phyloP scores from a whole-genome alignment of 2,113 vertebrate species.

The Aptenodytes patagonicus region DNA sequence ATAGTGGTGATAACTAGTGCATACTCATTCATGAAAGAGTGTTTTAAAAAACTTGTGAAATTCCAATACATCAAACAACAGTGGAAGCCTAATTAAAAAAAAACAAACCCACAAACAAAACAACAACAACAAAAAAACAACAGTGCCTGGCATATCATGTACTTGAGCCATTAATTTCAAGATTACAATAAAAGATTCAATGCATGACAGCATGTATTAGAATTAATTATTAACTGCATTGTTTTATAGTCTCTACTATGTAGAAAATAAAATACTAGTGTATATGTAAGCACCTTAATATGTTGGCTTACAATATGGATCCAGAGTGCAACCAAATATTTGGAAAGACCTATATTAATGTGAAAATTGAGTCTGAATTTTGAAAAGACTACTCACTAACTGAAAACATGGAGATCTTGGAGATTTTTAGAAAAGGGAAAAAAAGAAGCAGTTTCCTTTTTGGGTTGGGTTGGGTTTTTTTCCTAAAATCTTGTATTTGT shows the following conservation, averaged over 20 bases:
- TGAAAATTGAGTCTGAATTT: neutral
- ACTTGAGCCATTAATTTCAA: neutral
- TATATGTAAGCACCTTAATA: neutral
- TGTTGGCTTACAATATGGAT: neutral
- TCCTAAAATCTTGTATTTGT: neutral
- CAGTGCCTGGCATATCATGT: neutral
- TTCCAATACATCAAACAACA: neutral
- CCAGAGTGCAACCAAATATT: neutral
- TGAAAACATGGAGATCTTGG: neutral
- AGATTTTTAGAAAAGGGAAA: neutral
- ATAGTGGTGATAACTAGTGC: neutral
- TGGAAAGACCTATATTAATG: neutral
- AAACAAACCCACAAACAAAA: neutral
- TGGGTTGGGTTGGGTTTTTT: rapidly evolving
- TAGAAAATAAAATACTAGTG: neutral
- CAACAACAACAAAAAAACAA: too few relatives aligned
- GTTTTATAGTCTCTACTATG: neutral
- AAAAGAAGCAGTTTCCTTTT: neutral
- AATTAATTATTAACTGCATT: neutral
- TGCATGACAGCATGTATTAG: neutral
- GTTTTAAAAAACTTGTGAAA: neutral
- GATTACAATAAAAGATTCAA: neutral
- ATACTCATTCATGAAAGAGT: neutral
- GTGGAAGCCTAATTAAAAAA: neutral
- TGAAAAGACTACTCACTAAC: neutral